Evolutionary conservation across 2,797 vertebrate species (phyloP).

Genomic region (Poeciliopsis infans): DNA sequence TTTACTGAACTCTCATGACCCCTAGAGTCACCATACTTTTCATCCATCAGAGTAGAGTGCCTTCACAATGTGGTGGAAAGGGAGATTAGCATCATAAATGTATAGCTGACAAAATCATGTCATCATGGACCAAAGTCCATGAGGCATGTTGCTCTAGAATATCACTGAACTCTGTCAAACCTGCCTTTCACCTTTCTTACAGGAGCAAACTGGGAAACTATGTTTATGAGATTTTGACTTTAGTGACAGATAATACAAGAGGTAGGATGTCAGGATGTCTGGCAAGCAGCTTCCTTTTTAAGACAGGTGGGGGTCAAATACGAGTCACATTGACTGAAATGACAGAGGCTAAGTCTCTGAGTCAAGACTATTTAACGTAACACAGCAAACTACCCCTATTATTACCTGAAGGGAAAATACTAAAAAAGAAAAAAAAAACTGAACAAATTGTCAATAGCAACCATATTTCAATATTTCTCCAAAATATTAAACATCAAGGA

Average conservation of each 20-base stretch:
- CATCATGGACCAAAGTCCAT: not conserved
- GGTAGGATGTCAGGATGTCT: constrained; percentile 41
- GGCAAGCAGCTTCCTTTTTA: constrained; percentile 24
- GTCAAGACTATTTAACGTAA: not conserved
- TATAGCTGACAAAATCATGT: not conserved
- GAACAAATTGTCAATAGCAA: not conserved
- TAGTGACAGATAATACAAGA: constrained; percentile 31
- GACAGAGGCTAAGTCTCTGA: constrained; percentile 29
- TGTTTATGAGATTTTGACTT: constrained; percentile 58
- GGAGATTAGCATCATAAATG: not conserved
- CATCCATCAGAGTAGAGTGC: not conserved
- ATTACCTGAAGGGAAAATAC: constrained; percentile 35
- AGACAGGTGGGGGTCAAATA: constrained; percentile 55
- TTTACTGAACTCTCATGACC: not conserved
- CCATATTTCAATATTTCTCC: not conserved
- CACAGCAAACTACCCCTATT: constrained; percentile 19
- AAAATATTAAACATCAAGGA: not conserved
- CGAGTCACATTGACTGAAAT: constrained; percentile 52
- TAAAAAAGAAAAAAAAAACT: constrained; percentile 40
- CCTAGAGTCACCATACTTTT: not conserved
- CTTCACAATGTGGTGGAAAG: not conserved
- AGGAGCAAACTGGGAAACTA: constrained; percentile 52
- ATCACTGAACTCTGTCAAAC: constrained; percentile 43
- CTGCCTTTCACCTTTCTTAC: constrained; percentile 53
- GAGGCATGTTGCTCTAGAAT: not conserved